phyloP scores from a whole-genome alignment of 2,888 invertebrate genomes.

The Archips crataeganus region DNA sequence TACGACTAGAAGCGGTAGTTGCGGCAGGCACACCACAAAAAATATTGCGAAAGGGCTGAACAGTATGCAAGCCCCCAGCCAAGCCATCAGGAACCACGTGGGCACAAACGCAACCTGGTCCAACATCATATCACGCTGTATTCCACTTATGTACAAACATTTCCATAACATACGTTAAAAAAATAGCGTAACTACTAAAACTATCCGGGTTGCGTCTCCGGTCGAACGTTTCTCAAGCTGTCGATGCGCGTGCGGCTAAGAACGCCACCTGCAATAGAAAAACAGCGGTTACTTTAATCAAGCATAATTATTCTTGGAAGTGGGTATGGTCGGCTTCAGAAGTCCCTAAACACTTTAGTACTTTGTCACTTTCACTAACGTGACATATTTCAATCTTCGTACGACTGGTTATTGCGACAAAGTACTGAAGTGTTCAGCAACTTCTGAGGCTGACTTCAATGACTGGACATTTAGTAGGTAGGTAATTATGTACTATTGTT shows the following conservation, averaged over 20 bases:
- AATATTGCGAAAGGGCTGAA: conserved; percentile 89
- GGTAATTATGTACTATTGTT: conserved; percentile 11
- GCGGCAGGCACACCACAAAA: conserved; percentile 88
- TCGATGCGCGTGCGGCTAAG: conserved; percentile 66
- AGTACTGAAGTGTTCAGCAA: too few relatives aligned
- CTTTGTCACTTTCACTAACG: too few relatives aligned
- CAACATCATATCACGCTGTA: conserved; percentile 63
- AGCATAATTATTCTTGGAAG: conserved; percentile 3
- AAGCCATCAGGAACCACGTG: conserved; percentile 87
- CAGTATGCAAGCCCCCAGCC: conserved; percentile 87
- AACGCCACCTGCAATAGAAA: conserved; percentile 80
- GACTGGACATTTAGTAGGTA: conserved; percentile 25
- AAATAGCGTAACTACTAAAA: conserved; percentile 53
- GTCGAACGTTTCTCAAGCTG: conserved; percentile 54
- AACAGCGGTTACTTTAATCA: conserved; percentile 20
- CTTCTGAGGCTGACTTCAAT: too few relatives aligned
- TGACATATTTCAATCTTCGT: too few relatives aligned
- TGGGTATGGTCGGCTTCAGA: neutral
- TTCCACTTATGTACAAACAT: conserved; percentile 55
- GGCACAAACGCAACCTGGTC: conserved; percentile 79
- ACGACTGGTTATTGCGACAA: too few relatives aligned
- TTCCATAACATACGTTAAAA: conserved; percentile 62
- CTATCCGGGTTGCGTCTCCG: conserved; percentile 50
- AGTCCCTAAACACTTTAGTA: too few relatives aligned
- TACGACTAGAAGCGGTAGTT: conserved; percentile 88